phyloP scores from a whole-genome alignment of 2,888 invertebrate genomes.

The Caenorhabditis zanzibari region DNA sequence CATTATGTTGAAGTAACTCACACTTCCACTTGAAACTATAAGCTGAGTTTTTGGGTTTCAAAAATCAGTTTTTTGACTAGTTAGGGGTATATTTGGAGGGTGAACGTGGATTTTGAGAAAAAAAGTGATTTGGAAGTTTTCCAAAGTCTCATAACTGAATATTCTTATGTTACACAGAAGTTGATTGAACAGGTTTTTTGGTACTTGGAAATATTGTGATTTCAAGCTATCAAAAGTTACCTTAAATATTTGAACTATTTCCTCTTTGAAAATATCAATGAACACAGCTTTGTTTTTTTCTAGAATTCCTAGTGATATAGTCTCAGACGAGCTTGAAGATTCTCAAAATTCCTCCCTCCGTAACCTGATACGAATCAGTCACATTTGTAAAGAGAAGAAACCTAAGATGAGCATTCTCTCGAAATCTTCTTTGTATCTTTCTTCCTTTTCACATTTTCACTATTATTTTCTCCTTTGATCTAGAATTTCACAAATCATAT shows the following conservation, averaged over 20 bases:
- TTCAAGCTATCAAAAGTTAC: no score
- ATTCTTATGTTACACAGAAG: no score
- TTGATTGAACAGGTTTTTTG: no score
- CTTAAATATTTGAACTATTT: no score
- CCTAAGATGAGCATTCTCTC: conserved; percentile 63
- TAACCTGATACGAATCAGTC: conserved; percentile 67
- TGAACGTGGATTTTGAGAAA: no score
- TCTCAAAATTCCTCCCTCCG: conserved; percentile 49
- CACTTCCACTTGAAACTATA: conserved; percentile 49
- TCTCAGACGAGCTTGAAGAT: conserved; percentile 33
- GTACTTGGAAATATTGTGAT: no score
- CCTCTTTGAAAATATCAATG: neutral
- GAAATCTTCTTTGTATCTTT: conserved; percentile 35
- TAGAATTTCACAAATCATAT: conserved; percentile 17
- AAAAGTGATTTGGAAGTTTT: no score
- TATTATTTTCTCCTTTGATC: conserved; percentile 13
- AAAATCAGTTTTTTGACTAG: neutral
- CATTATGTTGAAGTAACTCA: conserved; percentile 45
- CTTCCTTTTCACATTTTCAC: conserved; percentile 41
- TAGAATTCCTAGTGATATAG: conserved; percentile 5
- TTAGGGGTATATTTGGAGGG: no score
- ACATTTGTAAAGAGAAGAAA: conserved; percentile 70
- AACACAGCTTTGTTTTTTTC: neutral
- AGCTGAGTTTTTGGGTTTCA: conserved; percentile 15
- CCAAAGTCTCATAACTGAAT: no score